Conservation (phyloP, 2,888 invertebrate species). For the Ctenicera cuprea region DNA sequence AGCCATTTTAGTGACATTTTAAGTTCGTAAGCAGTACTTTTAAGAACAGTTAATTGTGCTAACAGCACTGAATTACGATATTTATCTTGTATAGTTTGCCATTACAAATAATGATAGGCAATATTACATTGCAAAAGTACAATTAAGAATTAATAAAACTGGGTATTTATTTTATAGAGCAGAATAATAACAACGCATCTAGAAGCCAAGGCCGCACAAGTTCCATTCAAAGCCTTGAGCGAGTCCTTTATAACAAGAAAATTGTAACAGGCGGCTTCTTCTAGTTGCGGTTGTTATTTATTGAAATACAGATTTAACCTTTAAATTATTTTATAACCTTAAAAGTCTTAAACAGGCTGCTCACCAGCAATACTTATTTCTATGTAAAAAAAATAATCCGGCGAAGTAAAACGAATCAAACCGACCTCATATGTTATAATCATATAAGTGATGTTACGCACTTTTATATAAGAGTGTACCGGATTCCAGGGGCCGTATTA, state of each 20-base stretch:
- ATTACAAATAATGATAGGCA: conserved; percentile 1
- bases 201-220: neutral
- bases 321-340: conserved; percentile 26
- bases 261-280: conserved; percentile 38
- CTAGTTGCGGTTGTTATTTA: conserved; percentile 34
- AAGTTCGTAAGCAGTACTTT: neutral
- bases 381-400: conserved; percentile 1
- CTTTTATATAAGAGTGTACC: conserved; percentile 45
- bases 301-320: conserved; percentile 29
- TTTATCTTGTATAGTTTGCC: neutral
- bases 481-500: conserved; percentile 47
- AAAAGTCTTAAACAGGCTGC: conserved; percentile 17
- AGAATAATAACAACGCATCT: neutral
- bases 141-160: conserved; percentile 37
- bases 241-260: conserved; percentile 31
- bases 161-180: conserved; percentile 3
- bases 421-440: conserved; percentile 24
- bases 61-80: neutral
- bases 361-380: neutral
- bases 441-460: conserved; percentile 37
- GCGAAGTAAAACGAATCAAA: conserved; percentile 9
- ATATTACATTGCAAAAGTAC: conserved; percentile 12
- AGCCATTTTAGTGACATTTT: neutral
- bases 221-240: conserved; percentile 8
- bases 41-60: neutral